Percentiles rank a stretch among this genome's conserved stretches.
Evolutionary conservation across 2,888 invertebrate species (phyloP).

Genomic region (Xestia c-nigrum): DNA sequence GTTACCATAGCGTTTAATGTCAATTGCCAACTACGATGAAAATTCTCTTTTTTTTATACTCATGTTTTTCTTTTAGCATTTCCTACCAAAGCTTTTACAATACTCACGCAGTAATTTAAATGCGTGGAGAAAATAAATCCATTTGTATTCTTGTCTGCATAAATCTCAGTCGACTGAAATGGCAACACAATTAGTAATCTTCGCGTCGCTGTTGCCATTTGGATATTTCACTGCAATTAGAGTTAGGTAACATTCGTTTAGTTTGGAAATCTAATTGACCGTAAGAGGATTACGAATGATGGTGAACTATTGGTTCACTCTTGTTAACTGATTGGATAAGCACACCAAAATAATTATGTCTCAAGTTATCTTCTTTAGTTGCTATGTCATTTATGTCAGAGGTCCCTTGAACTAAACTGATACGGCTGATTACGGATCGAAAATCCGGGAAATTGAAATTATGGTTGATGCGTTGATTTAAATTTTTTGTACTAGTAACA

Average conservation of each 20-base stretch:
- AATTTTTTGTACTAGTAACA: not conserved
- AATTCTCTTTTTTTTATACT: constrained; percentile 19
- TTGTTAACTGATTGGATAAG: constrained; percentile 22
- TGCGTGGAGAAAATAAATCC: constrained; percentile 34
- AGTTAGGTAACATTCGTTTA: constrained; percentile 53
- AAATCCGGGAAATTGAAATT: constrained; percentile 5
- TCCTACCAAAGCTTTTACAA: constrained; percentile 5
- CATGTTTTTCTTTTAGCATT: constrained; percentile 7
- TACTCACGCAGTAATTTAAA: constrained; percentile 31
- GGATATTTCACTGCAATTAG: constrained; percentile 55
- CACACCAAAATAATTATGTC: constrained; percentile 5
- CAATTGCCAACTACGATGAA: constrained; percentile 45
- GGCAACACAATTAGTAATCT: constrained; percentile 51
- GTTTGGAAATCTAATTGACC: constrained; percentile 30
- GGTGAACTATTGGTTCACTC: constrained; percentile 24
- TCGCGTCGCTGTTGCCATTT: constrained; percentile 45
- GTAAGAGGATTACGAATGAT: constrained; percentile 27
- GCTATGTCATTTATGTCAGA: constrained; percentile 20
- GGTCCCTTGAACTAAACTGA: constrained; percentile 21
- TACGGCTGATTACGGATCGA: not conserved
- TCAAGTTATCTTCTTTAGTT: constrained; percentile 7
- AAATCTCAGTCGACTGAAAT: constrained; percentile 46
- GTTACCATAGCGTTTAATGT: constrained; percentile 18
- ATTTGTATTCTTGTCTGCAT: constrained; percentile 47
- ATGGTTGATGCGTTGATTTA: not conserved